Conservation (phyloP, 2,797 vertebrate species). For the Hapalemur alaotrensis region DNA sequence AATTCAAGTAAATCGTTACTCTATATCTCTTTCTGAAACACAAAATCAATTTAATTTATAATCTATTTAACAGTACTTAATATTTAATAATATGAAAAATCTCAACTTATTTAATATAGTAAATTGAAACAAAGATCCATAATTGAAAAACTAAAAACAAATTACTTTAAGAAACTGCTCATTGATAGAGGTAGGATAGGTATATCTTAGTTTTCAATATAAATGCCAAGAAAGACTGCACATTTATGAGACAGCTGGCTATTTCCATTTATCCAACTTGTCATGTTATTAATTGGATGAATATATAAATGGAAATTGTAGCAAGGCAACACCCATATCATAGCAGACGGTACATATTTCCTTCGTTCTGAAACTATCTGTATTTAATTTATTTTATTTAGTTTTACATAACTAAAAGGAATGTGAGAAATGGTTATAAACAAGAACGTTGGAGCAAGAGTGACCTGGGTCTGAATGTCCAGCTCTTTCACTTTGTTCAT, state of each 20-base stretch:
- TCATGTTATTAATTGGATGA: conserved; percentile 38
- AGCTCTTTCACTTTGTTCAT: neutral
- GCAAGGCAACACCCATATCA: neutral
- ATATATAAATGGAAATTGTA: conserved; percentile 37
- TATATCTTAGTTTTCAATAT: neutral
- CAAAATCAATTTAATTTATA: neutral
- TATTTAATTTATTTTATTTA: conserved; percentile 23
- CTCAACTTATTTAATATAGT: neutral
- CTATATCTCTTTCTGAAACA: neutral
- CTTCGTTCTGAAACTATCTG: neutral
- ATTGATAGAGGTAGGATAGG: neutral
- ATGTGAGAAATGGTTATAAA: neutral
- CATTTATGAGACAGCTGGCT: conserved; percentile 43
- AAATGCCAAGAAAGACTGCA: conserved; percentile 15
- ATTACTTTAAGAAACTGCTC: neutral
- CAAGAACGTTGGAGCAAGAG: neutral
- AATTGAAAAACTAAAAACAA: neutral
- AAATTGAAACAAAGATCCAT: neutral
- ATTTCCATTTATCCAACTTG: neutral
- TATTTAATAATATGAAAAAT: neutral
- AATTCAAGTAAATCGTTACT: neutral
- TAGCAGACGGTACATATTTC: neutral
- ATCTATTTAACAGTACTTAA: neutral
- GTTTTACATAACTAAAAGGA: neutral
- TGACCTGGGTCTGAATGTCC: neutral